A percentile compares a stretch with the other conserved stretches of the same genome.
Evolutionary conservation across 2,797 vertebrate genomes (phyloP).

Genomic region (Pseudopleuronectes americanus): DNA sequence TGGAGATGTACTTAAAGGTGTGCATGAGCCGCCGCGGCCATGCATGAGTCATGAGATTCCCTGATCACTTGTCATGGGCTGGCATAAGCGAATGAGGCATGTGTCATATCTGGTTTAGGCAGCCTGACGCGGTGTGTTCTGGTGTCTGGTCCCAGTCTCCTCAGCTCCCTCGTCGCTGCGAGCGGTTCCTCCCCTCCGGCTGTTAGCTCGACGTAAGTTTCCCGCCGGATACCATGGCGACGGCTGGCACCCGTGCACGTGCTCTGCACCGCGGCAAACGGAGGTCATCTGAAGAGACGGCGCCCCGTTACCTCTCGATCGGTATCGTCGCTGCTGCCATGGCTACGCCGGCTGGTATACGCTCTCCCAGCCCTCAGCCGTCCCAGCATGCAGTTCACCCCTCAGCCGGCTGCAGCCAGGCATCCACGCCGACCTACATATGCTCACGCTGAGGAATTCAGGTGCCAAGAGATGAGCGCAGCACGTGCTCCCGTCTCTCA

Average conservation of each 20-base stretch:
- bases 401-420: slow-evolving; percentile 44
- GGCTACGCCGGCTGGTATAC: slow-evolving; percentile 30
- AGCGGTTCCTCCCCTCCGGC: slow-evolving; percentile 63
- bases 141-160: slow-evolving; percentile 57
- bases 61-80: slow-evolving; percentile 65
- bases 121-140: slow-evolving; percentile 53
- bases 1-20: slow-evolving; percentile 53
- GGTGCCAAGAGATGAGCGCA: slow-evolving; percentile 42
- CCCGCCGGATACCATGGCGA: slow-evolving; percentile 42
- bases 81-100: slow-evolving; percentile 69
- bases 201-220: slow-evolving; percentile 63
- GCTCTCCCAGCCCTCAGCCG: slow-evolving; percentile 27
- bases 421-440: slow-evolving; percentile 54
- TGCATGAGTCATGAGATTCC: slow-evolving; percentile 59
- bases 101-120: slow-evolving; percentile 74
- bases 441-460: slow-evolving; percentile 54
- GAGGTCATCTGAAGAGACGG: slow-evolving; percentile 71
- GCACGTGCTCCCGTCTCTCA: slow-evolving; percentile 36
- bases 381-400: slow-evolving; percentile 65
- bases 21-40: slow-evolving; percentile 28
- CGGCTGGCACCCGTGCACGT: slow-evolving; percentile 43
- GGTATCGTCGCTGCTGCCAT: slow-evolving; percentile 34
- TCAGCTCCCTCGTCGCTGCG: slow-evolving; percentile 43
- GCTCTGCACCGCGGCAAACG: slow-evolving; percentile 36
- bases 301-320: slow-evolving; percentile 38